Conservation (phyloP, 1,140 invertebrate genomes). For the Drosophila leontia region DNA sequence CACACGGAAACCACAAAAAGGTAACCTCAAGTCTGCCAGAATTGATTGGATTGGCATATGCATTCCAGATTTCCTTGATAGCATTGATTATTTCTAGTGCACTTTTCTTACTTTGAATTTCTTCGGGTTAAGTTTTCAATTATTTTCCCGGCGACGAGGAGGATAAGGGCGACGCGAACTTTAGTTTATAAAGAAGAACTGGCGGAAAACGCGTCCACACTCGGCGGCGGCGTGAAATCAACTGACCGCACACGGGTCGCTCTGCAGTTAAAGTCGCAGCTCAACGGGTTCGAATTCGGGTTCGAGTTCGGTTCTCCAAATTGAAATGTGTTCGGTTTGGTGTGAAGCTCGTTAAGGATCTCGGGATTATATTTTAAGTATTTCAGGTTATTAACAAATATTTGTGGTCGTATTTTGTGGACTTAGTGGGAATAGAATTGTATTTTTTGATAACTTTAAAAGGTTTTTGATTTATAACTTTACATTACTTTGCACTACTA, state of each 20-base stretch:
- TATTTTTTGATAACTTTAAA: not conserved
- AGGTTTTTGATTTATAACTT: not conserved
- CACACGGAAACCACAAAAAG: not conserved
- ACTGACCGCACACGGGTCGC: conserved; percentile 39
- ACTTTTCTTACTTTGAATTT: conserved; percentile 29
- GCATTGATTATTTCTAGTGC: conserved; percentile 34
- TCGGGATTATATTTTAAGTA: not conserved
- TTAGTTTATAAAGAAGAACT: conserved; percentile 14
- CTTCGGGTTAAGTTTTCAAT: conserved; percentile 3
- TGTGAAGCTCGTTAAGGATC: conserved; percentile 8
- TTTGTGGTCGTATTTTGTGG: not conserved
- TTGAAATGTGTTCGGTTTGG: not conserved
- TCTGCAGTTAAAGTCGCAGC: conserved; percentile 5
- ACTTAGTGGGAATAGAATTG: no score
- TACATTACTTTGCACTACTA: not conserved
- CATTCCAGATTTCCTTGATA: conserved; percentile 15
- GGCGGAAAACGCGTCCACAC: conserved; percentile 56
- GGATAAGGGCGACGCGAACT: conserved; percentile 38
- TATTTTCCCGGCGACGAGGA: conserved; percentile 18
- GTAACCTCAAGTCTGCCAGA: not conserved
- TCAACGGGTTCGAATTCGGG: conserved; percentile 15
- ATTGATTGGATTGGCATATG: conserved; percentile 18
- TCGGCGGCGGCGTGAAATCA: conserved; percentile 61
- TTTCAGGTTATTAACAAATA: not conserved
- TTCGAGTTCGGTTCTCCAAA: conserved; percentile 14